phyloP scores from a whole-genome alignment of 2,113 vertebrate species.

The Burhinus oedicnemus region DNA sequence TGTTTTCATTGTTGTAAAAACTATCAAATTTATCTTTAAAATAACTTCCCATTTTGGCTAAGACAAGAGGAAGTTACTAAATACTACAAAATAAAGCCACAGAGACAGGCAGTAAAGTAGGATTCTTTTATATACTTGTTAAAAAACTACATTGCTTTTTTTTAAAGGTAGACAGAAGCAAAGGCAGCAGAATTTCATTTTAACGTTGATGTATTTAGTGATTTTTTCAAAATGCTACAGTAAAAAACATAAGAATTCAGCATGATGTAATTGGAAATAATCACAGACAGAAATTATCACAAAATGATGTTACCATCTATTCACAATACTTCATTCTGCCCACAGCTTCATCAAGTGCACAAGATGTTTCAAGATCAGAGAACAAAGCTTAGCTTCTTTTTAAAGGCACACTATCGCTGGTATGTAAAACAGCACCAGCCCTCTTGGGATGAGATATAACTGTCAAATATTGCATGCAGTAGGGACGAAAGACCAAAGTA shows the following conservation, averaged over 20 bases:
- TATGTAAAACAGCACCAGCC: slow-evolving; percentile 19
- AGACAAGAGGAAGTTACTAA: background rate
- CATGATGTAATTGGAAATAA: slow-evolving; percentile 41
- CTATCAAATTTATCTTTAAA: background rate
- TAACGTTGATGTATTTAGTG: background rate
- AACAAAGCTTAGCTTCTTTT: slow-evolving; percentile 44
- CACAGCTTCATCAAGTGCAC: background rate
- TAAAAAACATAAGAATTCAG: background rate
- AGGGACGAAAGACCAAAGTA: slow-evolving; percentile 39
- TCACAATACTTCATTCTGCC: slow-evolving; percentile 10
- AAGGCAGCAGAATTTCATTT: background rate
- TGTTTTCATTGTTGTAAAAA: background rate
- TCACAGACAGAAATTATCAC: slow-evolving; percentile 35
- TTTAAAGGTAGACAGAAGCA: background rate
- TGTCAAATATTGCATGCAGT: slow-evolving; percentile 53
- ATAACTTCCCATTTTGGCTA: background rate
- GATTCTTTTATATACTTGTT: background rate
- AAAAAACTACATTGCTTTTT: background rate
- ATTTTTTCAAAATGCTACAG: slow-evolving; percentile 25
- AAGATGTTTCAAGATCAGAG: slow-evolving; percentile 30
- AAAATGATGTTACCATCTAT: background rate
- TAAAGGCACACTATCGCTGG: background rate
- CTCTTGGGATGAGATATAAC: slow-evolving; percentile 22
- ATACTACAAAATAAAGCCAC: background rate
- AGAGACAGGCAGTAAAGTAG: background rate